Evolutionary conservation across 2,888 invertebrate species (phyloP).

Genomic region (Mesochorus sp.): DNA sequence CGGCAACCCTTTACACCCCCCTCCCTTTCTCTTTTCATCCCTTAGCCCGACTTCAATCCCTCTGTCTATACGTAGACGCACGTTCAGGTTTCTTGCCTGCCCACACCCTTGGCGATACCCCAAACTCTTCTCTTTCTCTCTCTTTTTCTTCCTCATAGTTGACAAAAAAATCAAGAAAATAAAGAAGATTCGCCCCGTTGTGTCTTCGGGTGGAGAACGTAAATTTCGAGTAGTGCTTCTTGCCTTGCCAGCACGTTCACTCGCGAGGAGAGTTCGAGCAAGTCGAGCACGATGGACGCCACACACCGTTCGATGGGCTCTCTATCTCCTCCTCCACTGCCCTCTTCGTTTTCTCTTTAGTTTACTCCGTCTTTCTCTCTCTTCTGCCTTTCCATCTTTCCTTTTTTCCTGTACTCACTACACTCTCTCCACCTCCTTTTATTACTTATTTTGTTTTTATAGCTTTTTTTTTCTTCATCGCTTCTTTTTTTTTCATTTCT

Average conservation of each 20-base stretch:
- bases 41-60: background rate
- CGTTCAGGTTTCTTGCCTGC: background rate
- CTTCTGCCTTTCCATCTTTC: no score
- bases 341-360: background rate
- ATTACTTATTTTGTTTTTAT: no score
- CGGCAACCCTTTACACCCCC: slow-evolving; percentile 33
- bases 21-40: background rate
- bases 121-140: background rate
- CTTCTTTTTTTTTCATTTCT: no score
- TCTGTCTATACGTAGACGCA: slow-evolving; percentile 8
- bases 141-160: background rate
- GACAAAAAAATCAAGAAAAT: slow-evolving; percentile 7
- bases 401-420: no score
- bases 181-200: background rate
- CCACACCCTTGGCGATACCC: background rate
- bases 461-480: no score
- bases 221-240: slow-evolving; percentile 27
- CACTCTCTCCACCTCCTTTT: no score
- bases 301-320: background rate
- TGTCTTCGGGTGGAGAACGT: slow-evolving; percentile 13
- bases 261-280: background rate
- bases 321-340: background rate
- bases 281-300: slow-evolving; percentile 5
- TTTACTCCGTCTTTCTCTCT: no score
- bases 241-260: slow-evolving; percentile 11